These are phyloP conservation scores for Hydractinia echinata DNA, from an alignment of 30 jellyfish, hydroid and myxozoan genomes.

Conservation along the genomic window DNA sequence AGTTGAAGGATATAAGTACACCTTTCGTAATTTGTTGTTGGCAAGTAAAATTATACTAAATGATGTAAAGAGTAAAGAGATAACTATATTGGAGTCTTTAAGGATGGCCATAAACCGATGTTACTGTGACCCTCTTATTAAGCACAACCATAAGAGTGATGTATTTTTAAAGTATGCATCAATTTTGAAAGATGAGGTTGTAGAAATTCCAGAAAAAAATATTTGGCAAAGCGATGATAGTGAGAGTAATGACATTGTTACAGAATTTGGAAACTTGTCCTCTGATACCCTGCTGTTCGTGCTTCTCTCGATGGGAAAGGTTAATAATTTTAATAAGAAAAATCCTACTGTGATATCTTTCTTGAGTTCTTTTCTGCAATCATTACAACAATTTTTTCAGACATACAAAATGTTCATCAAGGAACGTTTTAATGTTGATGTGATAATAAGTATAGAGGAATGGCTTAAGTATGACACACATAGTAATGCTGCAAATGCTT, in stretches of 20 bases:
- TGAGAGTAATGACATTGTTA: not conserved
- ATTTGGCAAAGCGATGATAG: not conserved
- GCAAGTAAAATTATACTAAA: not conserved
- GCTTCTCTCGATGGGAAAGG: not conserved
- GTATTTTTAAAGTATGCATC: not conserved
- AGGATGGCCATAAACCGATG: not conserved
- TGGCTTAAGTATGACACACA: too few relatives aligned
- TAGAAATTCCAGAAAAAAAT: not conserved
- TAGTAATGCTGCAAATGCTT: too few relatives aligned
- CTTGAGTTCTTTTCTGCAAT: too few relatives aligned
- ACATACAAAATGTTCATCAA: too few relatives aligned
- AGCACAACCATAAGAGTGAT: not conserved
- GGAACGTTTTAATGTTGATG: too few relatives aligned
- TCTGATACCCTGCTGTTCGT: not conserved
- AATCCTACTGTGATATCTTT: too few relatives aligned
- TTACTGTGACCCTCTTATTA: constrained; percentile 2
- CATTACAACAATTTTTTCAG: too few relatives aligned
- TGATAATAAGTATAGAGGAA: too few relatives aligned
- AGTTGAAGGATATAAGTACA: not conserved
- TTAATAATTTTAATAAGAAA: too few relatives aligned
- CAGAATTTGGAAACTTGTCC: not conserved
- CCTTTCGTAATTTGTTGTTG: not conserved
- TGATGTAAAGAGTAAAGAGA: not conserved
- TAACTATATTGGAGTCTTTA: not conserved
- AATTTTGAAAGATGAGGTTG: not conserved